Base-by-base conservation (phyloP, 2,888 invertebrate species). In the Nematopogon swammerdamellus region DNA sequence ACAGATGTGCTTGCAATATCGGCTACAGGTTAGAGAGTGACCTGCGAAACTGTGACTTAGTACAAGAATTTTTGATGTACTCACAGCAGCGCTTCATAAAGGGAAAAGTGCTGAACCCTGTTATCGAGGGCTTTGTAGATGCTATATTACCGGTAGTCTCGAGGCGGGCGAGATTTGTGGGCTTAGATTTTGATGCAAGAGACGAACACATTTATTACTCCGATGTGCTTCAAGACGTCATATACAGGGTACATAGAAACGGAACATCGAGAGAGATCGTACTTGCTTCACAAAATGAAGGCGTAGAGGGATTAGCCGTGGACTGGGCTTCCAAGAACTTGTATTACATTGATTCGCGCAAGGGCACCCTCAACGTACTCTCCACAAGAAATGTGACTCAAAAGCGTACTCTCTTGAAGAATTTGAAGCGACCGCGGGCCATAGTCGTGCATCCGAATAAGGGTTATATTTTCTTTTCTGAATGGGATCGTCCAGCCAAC, bases 381-480 rank as follows among this genome's bases (percentile, higher is more conserved):
- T 92, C 92, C 20, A 93, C 95, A 0, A 82, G 90, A 51, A 92
- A 95, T 61, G 88, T 95, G 0, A 88, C 91, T 0, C 87, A 91
- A 59, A 85, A 92, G 8, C 81, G 95, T 58, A 94, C 93, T 0
- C 68, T 97, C 36, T 69, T 97, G 18, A 91, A 89, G 61, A 91
- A 94, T 60, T 70, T 97, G 19, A 96, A 96, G 64, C 84, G 97
- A 53, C 98, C 97, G 0, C 83, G 97, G 59, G 97, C 97, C 4
- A 95, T 99, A 52, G 97, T 96, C 0, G 94, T 97, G 0, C 97
- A 98, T 72, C 98, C 98, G 0, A 95, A 95, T 64, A 89, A 89
- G 63, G 97, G 97, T 57, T 94, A 82, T 60, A 88, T 97, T 47
- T 97, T 96, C 76, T 97, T 93, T 81, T 92, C 96, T 0, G 97